These are phyloP conservation scores for Porites lutea DNA, from an alignment of 64 coral and sea anemone species.

Conservation along the genomic window DNA sequence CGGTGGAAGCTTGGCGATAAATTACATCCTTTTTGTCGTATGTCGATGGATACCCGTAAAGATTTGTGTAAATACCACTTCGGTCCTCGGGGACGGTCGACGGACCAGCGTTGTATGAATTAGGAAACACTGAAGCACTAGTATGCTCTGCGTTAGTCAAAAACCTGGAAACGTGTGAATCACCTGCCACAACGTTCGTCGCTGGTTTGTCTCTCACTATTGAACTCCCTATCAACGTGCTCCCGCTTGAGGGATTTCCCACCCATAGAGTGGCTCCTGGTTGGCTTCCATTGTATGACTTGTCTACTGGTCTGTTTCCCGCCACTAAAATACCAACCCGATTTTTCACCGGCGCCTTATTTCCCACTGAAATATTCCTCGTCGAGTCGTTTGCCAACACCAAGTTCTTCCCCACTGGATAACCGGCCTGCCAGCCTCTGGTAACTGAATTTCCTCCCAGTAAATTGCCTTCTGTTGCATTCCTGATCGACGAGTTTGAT, in stretches of 20 bases:
- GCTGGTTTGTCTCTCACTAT: not conserved
- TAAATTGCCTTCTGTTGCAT: not conserved
- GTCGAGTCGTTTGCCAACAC: not conserved
- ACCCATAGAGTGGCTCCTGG: not conserved
- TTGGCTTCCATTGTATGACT: too few relatives aligned
- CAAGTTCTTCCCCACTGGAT: too few relatives aligned
- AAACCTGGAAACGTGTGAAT: not conserved
- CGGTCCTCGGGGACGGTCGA: not conserved
- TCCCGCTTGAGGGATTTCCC: not conserved
- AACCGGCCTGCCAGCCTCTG: not conserved
- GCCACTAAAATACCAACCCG: not conserved
- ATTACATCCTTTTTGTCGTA: constrained; percentile 19
- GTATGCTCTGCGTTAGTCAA: not conserved
- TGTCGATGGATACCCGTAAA: not conserved
- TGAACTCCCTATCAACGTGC: not conserved
- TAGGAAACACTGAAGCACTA: not conserved
- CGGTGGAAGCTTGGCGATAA: not conserved
- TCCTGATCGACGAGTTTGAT: not conserved
- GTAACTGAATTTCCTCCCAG: not conserved
- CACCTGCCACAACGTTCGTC: not conserved
- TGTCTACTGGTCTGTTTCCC: not conserved
- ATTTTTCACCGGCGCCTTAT: not conserved
- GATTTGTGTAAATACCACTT: not conserved
- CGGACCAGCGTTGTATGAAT: not conserved
- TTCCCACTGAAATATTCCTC: not conserved